Evolutionary conservation across 2,888 invertebrate genomes (phyloP).

Genomic region (Drymonia ruficornis): DNA sequence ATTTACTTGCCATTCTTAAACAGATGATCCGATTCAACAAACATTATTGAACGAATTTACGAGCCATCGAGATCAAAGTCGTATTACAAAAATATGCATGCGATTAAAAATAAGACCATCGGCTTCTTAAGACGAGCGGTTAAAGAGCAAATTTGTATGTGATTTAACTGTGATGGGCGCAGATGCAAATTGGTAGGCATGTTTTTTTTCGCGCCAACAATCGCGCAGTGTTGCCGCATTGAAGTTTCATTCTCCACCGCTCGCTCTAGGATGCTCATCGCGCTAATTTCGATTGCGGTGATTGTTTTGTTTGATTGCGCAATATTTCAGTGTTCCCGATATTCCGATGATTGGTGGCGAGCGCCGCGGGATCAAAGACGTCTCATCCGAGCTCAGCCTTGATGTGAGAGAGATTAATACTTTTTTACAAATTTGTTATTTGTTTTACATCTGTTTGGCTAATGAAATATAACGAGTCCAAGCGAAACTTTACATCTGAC

Average conservation of each 20-base stretch:
- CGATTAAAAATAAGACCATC: constrained; percentile 44
- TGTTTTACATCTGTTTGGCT: constrained; percentile 40
- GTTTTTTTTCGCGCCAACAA: constrained; percentile 61
- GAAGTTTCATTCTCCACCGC: constrained; percentile 55
- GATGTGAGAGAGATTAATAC: constrained; percentile 51
- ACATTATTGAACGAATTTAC: constrained; percentile 75
- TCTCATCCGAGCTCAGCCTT: constrained; percentile 40
- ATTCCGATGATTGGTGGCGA: constrained; percentile 47
- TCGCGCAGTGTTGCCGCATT: constrained; percentile 61
- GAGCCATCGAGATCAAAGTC: constrained; percentile 74
- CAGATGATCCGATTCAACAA: constrained; percentile 74
- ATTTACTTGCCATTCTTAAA: constrained; percentile 74
- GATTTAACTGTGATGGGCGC: constrained; percentile 49
- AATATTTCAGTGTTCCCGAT: constrained; percentile 46
- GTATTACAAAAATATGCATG: constrained; percentile 60
- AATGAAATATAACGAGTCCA: constrained; percentile 24
- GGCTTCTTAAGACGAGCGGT: constrained; percentile 45
- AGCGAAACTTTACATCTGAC: constrained; percentile 35
- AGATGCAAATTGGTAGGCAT: constrained; percentile 56
- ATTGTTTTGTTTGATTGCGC: constrained; percentile 53
- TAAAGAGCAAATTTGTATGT: constrained; percentile 59
- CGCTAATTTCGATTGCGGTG: constrained; percentile 64
- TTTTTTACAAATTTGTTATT: constrained; percentile 46
- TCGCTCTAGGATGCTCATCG: constrained; percentile 51
- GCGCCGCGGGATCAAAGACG: constrained; percentile 58